Base-by-base conservation (phyloP, 2,797 vertebrate genomes). In the Loriculus beryllinus region DNA sequence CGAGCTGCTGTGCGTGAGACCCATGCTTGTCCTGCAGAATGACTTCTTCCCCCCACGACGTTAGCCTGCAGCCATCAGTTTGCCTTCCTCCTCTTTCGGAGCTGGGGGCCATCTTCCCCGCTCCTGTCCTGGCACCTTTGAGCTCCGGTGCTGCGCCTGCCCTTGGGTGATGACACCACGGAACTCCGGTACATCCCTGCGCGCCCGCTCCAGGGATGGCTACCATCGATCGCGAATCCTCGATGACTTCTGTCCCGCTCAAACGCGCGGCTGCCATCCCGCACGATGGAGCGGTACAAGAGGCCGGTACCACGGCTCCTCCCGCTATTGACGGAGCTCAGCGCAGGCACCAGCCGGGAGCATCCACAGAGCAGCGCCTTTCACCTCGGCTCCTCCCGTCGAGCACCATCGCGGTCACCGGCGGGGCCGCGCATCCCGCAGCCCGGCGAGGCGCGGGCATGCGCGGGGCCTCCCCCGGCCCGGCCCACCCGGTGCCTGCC, bases 31-130 rank as follows among this genome's bases (percentile, higher is more conserved):
- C 47, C 70, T 10, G 57, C 43, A 40, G 70, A n/a, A 19, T 3
- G 29, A 10, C 10, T 72, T 1, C 7, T 35, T 26, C 43, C 2
- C 0, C 7, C 45, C 19, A 0, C 3, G 1, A 5, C 5, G 0
- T 10, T 40, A 8, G 26, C 68, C 52, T 7, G 68, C 45, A 33
- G 62, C 31, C 29, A 16, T 2, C 71, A 2, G 2, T 0, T 5
- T 16, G 9, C 39, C 45, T n/a, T 19, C 9, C 1, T 43, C 62
- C 62, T 19, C 63, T 7, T 6, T 7, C 3, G 45, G 62, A 56
- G 56, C 49, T 2, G 49, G 35, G 37, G 5, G 7, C 2, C 76
- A 22, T 6, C 52, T 1, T 7, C 49, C 2, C 16, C 3, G 16
- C 4, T 7, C 9, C 63, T 4, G 1, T 12, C 45, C 65, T 0